phyloP scores from a whole-genome alignment of 2,888 invertebrate genomes.

The Lepetodrilus schrolli region DNA sequence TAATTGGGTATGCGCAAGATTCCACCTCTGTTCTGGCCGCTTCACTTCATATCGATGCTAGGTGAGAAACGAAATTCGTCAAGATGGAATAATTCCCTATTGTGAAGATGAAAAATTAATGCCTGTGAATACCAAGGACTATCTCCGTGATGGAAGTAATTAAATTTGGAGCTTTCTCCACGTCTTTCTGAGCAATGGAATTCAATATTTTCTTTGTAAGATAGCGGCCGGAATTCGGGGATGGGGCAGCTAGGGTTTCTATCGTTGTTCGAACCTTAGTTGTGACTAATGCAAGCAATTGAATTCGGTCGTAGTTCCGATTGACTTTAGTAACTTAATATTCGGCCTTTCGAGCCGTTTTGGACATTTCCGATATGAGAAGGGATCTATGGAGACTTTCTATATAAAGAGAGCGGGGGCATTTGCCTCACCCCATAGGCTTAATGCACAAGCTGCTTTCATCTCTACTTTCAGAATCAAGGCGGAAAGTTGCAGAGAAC shows the following conservation, averaged over 20 bases:
- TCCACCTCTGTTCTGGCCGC: not conserved
- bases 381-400: not conserved
- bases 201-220: slow-evolving; percentile 36
- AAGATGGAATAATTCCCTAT: slow-evolving; percentile 31
- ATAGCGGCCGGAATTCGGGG: slow-evolving; percentile 13
- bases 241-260: slow-evolving; percentile 25
- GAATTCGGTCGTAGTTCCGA: slow-evolving; percentile 39
- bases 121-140: slow-evolving; percentile 39
- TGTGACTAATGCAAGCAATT: slow-evolving; percentile 40
- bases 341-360: slow-evolving; percentile 24
- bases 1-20: not conserved
- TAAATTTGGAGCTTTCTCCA: slow-evolving; percentile 36
- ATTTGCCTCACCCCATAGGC: slow-evolving; percentile 1
- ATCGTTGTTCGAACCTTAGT: slow-evolving; percentile 30
- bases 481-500: not conserved
- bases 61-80: not conserved
- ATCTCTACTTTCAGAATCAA: not conserved
- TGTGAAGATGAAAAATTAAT: slow-evolving; percentile 41
- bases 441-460: slow-evolving; percentile 7
- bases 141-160: slow-evolving; percentile 39
- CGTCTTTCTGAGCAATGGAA: slow-evolving; percentile 32
- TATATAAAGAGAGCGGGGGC: not conserved
- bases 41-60: not conserved
- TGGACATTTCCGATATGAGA: slow-evolving; percentile 29
- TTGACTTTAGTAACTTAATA: slow-evolving; percentile 42